Percentiles rank a stretch among this genome's conserved stretches.
Evolutionary conservation across 2,113 vertebrate genomes (phyloP).

Genomic region (Willisornis vidua): DNA sequence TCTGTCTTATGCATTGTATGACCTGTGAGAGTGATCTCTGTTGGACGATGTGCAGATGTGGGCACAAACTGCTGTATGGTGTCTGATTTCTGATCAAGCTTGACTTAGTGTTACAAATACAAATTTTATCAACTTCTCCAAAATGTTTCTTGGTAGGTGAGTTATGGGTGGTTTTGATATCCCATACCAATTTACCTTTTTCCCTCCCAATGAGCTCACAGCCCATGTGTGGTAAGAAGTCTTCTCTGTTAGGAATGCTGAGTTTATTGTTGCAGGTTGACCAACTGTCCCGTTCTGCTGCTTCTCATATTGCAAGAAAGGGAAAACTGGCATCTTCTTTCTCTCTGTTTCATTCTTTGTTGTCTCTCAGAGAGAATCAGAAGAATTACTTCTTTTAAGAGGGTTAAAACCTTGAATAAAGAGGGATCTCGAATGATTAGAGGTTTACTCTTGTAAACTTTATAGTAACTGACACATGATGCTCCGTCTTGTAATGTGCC

Average conservation of each 20-base stretch:
- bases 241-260: background rate
- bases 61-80: background rate
- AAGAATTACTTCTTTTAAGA: background rate
- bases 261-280: background rate
- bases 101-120: background rate
- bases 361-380: background rate
- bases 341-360: background rate
- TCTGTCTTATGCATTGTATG: background rate
- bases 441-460: background rate
- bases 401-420: background rate
- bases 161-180: background rate
- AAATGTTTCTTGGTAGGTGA: background rate
- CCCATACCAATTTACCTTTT: background rate
- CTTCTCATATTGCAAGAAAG: background rate
- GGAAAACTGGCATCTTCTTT: background rate
- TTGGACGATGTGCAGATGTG: background rate
- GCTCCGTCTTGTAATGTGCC: background rate
- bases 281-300: background rate
- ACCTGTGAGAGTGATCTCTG: background rate
- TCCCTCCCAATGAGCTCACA: background rate
- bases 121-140: background rate
- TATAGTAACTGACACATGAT: background rate
- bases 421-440: background rate
- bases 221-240: rapidly evolving
- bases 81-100: background rate